Evolutionary conservation across 1,140 invertebrate species (phyloP).

Genomic region (Pseudomyrmex pallidus): DNA sequence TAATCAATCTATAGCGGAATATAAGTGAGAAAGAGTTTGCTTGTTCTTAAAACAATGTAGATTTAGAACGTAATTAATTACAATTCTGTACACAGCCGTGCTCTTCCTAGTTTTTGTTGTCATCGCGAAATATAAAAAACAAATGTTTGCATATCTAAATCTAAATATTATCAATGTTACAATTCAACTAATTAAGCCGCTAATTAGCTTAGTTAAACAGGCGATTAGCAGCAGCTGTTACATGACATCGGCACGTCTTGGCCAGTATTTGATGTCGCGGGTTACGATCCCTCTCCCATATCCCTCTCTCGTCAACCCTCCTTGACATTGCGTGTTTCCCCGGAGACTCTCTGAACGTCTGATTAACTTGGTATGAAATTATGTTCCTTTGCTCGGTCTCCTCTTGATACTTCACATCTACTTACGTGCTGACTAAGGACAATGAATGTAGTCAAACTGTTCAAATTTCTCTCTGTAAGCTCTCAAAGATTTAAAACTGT

Average conservation of each 20-base stretch:
- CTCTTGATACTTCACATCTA: constrained; percentile 35
- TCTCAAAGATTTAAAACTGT: neutral
- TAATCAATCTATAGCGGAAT: constrained; percentile 27
- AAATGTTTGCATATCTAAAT: neutral
- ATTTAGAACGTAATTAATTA: constrained; percentile 14
- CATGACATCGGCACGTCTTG: constrained; percentile 73
- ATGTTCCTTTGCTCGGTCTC: constrained; percentile 44
- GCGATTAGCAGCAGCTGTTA: constrained; percentile 76
- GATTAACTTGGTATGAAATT: constrained; percentile 78
- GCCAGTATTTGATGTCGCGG: constrained; percentile 63
- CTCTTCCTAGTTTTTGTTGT: neutral
- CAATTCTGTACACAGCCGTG: neutral
- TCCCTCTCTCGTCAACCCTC: constrained; percentile 28
- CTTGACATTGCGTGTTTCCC: constrained; percentile 43
- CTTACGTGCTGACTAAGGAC: constrained; percentile 24
- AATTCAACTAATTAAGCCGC: constrained; percentile 31
- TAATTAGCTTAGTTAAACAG: constrained; percentile 67
- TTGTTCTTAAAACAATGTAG: neutral
- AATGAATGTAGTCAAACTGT: constrained; percentile 11
- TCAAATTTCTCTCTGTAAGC: constrained; percentile 4
- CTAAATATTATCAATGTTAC: constrained; percentile 24
- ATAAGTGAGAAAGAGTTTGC: neutral
- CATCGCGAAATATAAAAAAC: neutral
- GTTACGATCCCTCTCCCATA: constrained; percentile 20
- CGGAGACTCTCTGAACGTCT: constrained; percentile 55